phyloP scores from a whole-genome alignment of 1,140 invertebrate genomes.

The Pseudobourletiella spinata region DNA sequence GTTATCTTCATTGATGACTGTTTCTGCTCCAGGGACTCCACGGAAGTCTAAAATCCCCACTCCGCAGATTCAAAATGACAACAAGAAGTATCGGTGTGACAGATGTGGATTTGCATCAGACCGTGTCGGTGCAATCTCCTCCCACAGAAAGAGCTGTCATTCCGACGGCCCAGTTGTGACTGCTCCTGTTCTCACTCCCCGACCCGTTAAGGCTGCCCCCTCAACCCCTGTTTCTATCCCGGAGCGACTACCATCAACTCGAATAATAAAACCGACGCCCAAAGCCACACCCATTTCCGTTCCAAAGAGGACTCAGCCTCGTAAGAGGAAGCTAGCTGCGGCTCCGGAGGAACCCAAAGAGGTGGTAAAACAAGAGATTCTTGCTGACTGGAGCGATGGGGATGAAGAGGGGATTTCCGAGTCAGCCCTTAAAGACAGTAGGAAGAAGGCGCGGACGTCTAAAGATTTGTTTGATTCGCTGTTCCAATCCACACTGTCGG shows the following conservation, averaged over 20 bases:
- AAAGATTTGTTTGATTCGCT: not conserved
- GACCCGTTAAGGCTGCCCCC: not conserved
- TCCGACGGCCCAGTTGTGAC: not conserved
- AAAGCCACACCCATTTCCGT: not conserved
- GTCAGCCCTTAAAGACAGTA: not conserved
- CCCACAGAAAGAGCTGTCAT: not conserved
- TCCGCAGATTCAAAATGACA: not conserved
- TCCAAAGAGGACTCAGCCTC: not conserved
- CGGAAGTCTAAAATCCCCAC: not conserved
- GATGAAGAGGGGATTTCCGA: not conserved
- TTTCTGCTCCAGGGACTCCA: not conserved
- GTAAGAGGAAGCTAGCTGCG: not conserved
- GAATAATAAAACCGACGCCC: not conserved
- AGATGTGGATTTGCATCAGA: not conserved
- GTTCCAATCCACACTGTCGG: not conserved
- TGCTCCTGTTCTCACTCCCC: not conserved
- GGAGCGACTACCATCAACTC: not conserved
- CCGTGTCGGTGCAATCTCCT: not conserved
- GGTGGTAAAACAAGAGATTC: not conserved
- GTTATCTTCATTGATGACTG: not conserved
- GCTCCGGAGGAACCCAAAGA: not conserved
- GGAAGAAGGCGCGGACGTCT: not conserved
- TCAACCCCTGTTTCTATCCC: not conserved
- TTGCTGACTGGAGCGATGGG: not conserved
- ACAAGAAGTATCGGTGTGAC: not conserved